These are phyloP conservation scores for Martes flavigula DNA, from an alignment of 2,797 vertebrate genomes.

Conservation along the genomic window DNA sequence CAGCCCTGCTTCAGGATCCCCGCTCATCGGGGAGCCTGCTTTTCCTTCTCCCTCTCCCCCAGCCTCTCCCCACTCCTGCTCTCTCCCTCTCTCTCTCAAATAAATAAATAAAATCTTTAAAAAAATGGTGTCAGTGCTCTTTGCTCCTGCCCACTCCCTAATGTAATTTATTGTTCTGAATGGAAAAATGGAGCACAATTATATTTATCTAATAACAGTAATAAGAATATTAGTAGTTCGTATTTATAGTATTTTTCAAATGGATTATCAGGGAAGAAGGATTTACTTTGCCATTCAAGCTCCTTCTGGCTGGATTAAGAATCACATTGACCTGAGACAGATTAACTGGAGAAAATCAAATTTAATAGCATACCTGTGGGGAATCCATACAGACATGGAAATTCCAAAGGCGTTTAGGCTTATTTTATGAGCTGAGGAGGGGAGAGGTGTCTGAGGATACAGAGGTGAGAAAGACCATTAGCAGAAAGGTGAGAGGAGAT, in stretches of 20 bases:
- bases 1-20: not conserved
- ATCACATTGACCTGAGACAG: not conserved
- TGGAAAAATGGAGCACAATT: not conserved
- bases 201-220: not conserved
- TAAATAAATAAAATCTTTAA: not conserved
- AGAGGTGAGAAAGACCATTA: not conserved
- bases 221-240: not conserved
- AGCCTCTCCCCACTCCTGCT: accelerated
- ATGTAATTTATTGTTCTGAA: not conserved
- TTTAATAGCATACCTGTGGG: not conserved
- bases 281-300: not conserved
- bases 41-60: not conserved
- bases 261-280: not conserved
- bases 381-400: not conserved
- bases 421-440: not conserved
- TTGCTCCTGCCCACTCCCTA: not conserved
- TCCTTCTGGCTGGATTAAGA: not conserved
- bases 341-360: not conserved
- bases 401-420: not conserved
- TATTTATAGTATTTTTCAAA: not conserved
- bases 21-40: not conserved
- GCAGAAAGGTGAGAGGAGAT: not conserved
- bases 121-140: not conserved
- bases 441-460: not conserved
- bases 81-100: no score